Evolutionary conservation across 2,113 vertebrate species (phyloP), one percentile per base, ranked within the genome.

Genomic region (Microcebus tavaratra): DNA sequence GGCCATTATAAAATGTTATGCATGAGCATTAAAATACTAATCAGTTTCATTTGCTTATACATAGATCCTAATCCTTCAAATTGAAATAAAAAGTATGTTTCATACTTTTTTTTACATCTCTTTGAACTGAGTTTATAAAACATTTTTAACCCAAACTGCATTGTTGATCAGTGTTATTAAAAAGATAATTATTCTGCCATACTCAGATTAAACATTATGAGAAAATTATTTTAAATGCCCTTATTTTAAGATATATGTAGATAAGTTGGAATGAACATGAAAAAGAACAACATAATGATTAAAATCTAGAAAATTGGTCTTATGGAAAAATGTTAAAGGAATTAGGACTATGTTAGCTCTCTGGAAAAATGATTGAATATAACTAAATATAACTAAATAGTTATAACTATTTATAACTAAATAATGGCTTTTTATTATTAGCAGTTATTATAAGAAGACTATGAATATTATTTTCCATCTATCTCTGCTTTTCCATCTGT

Each of bases 331-430:
- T n/a, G 1, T 45, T 80, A 57, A 48, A 79, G 29, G 34, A 70
- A 4, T 95, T 90, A 45, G 39, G 50, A 12, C 55, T 50, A 0
- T 59, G 15, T 95, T 90, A 70, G 39, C 39, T 65, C 67, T 97
- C 89, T 96, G 97, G 57, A 53, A 55, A 97, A 90, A 88, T 85
- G 13, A 84, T 53, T 39, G 72, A 93, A 68, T 85, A 82, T 91
- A 75, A 6, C 23, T 73, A 91, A 50, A n/a, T 73, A 72, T 36
- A 36, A 36, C 36, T 36, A 36, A 36, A 36, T 36, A 36, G 36
- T 36, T 36, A 36, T 36, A 36, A 36, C 36, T 36, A 36, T 36
- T 80, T 85, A 82, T 91, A 75, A 6, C 23, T 73, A 91, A 50
- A n/a, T 73, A 72, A 88, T 50, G 80, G 59, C 67, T 88, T 85